Conservation (phyloP, 2,113 vertebrate genomes). For the Catharus bicknelli region DNA sequence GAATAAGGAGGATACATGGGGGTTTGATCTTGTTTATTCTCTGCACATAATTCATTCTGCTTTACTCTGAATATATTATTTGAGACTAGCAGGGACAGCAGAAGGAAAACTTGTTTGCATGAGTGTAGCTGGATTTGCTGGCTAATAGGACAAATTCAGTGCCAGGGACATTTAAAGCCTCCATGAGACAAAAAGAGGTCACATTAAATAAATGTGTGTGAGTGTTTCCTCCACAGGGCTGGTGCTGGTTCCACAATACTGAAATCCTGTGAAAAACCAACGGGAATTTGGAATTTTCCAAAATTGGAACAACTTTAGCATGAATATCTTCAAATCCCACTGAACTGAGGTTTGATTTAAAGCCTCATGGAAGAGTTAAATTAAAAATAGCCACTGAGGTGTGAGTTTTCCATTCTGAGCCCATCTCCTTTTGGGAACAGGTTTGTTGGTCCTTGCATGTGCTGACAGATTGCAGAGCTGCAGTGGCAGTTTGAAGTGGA, state of each 20-base stretch:
- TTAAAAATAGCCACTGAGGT: neutral
- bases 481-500: neutral
- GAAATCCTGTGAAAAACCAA: neutral
- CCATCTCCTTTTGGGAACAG: neutral
- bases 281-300: neutral
- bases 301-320: neutral
- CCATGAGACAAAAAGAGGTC: neutral
- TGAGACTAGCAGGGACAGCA: neutral
- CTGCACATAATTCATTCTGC: neutral
- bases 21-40: neutral
- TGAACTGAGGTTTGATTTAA: neutral
- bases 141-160: neutral
- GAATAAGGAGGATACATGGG: neutral
- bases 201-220: rapidly evolving
- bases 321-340: neutral
- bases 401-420: neutral
- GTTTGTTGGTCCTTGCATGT: neutral
- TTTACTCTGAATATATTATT: neutral
- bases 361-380: neutral
- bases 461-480: conserved; percentile 16
- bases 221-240: neutral
- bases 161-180: neutral
- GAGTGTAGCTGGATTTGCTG: neutral
- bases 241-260: neutral
- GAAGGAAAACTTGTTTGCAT: neutral